Conservation (phyloP, 2,888 invertebrate species). For the Chrysodeixis includens region DNA sequence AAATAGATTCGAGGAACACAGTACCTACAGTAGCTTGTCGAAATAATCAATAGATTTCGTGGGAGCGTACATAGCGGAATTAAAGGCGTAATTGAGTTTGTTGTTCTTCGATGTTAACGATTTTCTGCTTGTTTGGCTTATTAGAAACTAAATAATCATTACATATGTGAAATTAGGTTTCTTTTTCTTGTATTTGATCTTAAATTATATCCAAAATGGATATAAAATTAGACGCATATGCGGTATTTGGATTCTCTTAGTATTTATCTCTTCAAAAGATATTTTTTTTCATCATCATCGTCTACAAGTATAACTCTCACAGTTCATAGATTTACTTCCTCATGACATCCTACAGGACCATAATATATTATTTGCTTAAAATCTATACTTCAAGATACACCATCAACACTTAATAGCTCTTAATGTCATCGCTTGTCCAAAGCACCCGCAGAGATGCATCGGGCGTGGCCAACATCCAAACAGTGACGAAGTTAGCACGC, state of each 20-base stretch:
- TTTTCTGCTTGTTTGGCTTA: not conserved
- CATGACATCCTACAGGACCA: not conserved
- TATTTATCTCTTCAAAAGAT: too few relatives aligned
- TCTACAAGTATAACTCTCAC: not conserved
- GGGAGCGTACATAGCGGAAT: conserved; percentile 11
- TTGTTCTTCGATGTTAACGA: conserved; percentile 13
- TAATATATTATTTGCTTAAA: not conserved
- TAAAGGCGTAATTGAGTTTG: conserved; percentile 8
- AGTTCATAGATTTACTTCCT: not conserved
- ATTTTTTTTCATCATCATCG: not conserved
- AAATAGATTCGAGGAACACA: conserved; percentile 10
- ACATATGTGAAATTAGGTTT: not conserved
- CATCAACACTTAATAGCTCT: conserved; percentile 28
- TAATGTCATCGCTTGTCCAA: conserved; percentile 42
- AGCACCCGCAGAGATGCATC: conserved; percentile 51
- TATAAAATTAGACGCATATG: not conserved
- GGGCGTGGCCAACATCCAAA: conserved; percentile 31
- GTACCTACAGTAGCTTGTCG: not conserved
- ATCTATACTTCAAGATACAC: conserved; percentile 21
- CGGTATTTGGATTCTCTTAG: too few relatives aligned
- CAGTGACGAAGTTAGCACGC: conserved; percentile 45
- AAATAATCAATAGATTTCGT: conserved; percentile 9
- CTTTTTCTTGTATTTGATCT: not conserved
- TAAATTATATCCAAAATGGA: not conserved
- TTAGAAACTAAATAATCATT: not conserved